A percentile compares a stretch with the other conserved stretches of the same genome.
Evolutionary conservation across 2,888 invertebrate genomes (phyloP).

Genomic region (Pandemis cinnamomeana): DNA sequence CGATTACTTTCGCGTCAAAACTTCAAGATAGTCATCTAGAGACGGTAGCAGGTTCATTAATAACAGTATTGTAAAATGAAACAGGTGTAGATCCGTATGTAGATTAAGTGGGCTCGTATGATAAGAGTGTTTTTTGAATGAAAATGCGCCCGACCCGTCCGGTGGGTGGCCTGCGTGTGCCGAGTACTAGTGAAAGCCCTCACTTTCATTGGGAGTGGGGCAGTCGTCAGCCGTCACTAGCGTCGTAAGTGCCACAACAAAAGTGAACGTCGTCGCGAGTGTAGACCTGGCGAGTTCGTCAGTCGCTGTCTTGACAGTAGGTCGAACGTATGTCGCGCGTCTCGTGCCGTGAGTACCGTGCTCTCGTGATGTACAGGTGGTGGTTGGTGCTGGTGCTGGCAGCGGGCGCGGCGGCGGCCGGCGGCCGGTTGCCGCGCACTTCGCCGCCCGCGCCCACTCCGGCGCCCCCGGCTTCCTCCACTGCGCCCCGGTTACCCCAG

Average conservation of each 20-base stretch:
- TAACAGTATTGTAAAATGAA: slow-evolving; percentile 31
- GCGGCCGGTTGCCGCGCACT: slow-evolving; percentile 75
- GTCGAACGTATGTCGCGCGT: slow-evolving; percentile 68
- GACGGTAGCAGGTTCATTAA: slow-evolving; percentile 33
- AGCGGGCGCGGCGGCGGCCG: slow-evolving; percentile 72
- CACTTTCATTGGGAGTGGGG: slow-evolving; percentile 80
- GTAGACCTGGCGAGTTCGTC: slow-evolving; percentile 65
- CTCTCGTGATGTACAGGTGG: slow-evolving; percentile 74
- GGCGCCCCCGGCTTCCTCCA: slow-evolving; percentile 85
- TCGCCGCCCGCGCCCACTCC: slow-evolving; percentile 76
- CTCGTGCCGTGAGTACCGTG: slow-evolving; percentile 60
- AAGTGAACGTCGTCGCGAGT: slow-evolving; percentile 76
- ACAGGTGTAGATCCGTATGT: slow-evolving; percentile 38
- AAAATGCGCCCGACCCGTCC: slow-evolving; percentile 20
- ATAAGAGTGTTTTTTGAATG: slow-evolving; percentile 7
- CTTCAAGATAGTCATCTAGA: slow-evolving; percentile 29
- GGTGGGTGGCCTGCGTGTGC: slow-evolving; percentile 39
- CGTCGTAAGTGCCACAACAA: slow-evolving; percentile 70
- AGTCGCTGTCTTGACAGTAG: slow-evolving; percentile 66
- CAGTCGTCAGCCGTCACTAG: slow-evolving; percentile 53
- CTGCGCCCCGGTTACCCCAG: slow-evolving; percentile 79
- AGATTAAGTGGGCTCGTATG: slow-evolving; percentile 21
- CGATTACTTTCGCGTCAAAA: slow-evolving; percentile 38
- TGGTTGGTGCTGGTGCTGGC: slow-evolving; percentile 73
- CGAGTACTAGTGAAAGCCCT: slow-evolving; percentile 72